Conservation (phyloP, 2,888 invertebrate genomes). For the Acleris cristana region DNA sequence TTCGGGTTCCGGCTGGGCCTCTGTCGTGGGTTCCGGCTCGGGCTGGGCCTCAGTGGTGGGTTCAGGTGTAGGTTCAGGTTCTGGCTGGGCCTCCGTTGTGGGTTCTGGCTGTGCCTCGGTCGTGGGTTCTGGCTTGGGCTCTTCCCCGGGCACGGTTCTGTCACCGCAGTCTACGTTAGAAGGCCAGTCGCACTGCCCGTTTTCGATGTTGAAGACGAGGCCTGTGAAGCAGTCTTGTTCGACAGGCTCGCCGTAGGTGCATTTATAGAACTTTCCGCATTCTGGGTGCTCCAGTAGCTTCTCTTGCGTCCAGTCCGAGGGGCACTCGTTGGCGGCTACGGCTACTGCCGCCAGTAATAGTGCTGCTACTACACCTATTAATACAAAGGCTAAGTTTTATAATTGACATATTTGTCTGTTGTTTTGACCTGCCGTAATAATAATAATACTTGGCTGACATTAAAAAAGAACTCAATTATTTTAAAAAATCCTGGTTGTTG, state of each 20-base stretch:
- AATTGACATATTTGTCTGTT: neutral
- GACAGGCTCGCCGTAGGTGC: slow-evolving; percentile 85
- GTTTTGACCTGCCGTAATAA: too few species aligned
- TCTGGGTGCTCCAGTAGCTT: slow-evolving; percentile 82
- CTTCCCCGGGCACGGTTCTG: slow-evolving; percentile 48
- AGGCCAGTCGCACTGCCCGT: slow-evolving; percentile 84
- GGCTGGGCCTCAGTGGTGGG: neutral
- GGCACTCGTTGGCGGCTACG: slow-evolving; percentile 55
- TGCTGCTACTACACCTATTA: slow-evolving; percentile 23
- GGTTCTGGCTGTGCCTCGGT: slow-evolving; percentile 1
- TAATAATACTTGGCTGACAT: too few species aligned
- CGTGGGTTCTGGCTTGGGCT: slow-evolving; percentile 37
- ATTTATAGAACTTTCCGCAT: slow-evolving; percentile 87
- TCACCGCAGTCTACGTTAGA: slow-evolving; percentile 85
- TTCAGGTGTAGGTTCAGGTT: neutral
- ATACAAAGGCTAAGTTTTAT: neutral
- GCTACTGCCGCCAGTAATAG: slow-evolving; percentile 47
- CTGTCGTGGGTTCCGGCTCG: slow-evolving; percentile 1
- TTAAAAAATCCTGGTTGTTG: too few species aligned
- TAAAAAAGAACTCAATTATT: too few species aligned
- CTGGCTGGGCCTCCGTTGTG: slow-evolving; percentile 37
- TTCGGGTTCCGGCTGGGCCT: slow-evolving; percentile 26
- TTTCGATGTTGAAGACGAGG: slow-evolving; percentile 83
- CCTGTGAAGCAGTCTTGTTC: slow-evolving; percentile 83
- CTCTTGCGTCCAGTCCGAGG: slow-evolving; percentile 61